Evolutionary conservation across 2,888 invertebrate genomes (phyloP).

Genomic region (Eupithecia tripunctaria): DNA sequence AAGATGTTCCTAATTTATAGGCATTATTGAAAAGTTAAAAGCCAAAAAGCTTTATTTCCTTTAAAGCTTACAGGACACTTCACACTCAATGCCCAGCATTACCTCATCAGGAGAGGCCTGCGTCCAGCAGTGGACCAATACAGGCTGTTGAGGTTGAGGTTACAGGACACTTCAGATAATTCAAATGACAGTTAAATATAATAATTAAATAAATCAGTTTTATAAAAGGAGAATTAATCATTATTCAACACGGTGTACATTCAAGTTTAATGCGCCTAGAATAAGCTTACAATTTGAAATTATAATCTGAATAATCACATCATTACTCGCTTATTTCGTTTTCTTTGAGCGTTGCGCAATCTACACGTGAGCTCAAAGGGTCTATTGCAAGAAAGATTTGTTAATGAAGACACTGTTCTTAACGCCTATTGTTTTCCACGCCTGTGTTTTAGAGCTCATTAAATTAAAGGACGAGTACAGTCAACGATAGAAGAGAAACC

Average conservation of each 20-base stretch:
- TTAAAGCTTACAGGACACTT: not conserved
- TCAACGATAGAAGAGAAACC: slow-evolving; percentile 4
- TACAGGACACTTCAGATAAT: not conserved
- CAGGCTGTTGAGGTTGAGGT: too few relatives aligned
- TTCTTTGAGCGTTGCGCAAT: slow-evolving; percentile 14
- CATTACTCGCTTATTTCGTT: slow-evolving; percentile 11
- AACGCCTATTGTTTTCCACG: slow-evolving; percentile 72
- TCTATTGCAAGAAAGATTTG: slow-evolving; percentile 45
- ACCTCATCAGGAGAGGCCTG: too few relatives aligned
- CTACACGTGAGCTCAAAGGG: slow-evolving; percentile 30
- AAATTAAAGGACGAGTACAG: slow-evolving; percentile 65
- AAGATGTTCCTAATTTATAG: not conserved
- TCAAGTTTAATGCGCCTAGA: not conserved
- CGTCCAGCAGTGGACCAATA: too few relatives aligned
- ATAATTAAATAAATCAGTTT: not conserved
- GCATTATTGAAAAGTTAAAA: not conserved
- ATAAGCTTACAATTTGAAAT: slow-evolving; percentile 8
- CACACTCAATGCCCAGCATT: too few relatives aligned
- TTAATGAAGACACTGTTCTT: slow-evolving; percentile 69
- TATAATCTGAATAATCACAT: slow-evolving; percentile 14
- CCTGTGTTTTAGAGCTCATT: slow-evolving; percentile 81
- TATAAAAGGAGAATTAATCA: not conserved
- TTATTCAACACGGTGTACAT: not conserved
- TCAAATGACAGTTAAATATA: not conserved
- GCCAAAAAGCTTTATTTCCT: not conserved